A percentile compares a stretch with the other conserved stretches of the same genome.
Conservation (phyloP, 2,113 vertebrate genomes). For the Epinephelus cyanopodus region DNA sequence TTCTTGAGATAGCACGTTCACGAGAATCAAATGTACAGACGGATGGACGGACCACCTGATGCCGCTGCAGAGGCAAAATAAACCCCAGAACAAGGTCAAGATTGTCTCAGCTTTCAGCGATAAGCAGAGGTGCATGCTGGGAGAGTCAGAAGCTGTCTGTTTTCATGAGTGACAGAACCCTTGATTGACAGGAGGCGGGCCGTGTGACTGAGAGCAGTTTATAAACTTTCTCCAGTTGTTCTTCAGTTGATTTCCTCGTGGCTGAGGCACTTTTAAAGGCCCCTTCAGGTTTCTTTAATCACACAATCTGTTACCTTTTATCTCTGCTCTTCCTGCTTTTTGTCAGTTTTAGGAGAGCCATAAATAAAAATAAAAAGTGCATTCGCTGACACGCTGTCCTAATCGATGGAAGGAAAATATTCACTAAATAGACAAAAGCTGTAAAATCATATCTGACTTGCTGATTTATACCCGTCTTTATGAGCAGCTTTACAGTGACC, state of each 20-base stretch:
- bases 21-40: too few relatives aligned
- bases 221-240: not conserved
- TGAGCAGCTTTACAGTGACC: slow-evolving; percentile 21
- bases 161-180: not conserved
- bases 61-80: too few relatives aligned
- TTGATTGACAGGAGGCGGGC: slow-evolving; percentile 10
- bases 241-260: not conserved
- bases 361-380: slow-evolving; percentile 39
- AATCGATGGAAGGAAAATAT: slow-evolving; percentile 38
- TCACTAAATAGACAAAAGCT: slow-evolving; percentile 48
- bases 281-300: slow-evolving; percentile 51
- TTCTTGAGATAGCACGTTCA: too few relatives aligned
- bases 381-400: not conserved
- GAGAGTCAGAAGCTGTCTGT: not conserved
- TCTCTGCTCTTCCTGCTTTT: slow-evolving; percentile 39
- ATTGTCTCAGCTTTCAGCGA: not conserved
- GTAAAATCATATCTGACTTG: slow-evolving; percentile 24
- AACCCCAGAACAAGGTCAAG: not conserved
- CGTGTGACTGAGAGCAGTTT: not conserved
- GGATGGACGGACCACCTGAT: too few relatives aligned
- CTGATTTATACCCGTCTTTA: slow-evolving; percentile 58
- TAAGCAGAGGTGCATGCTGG: slow-evolving; percentile 8
- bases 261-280: slow-evolving; percentile 30
- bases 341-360: slow-evolving; percentile 48
- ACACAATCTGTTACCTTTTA: slow-evolving; percentile 47